Evolutionary conservation across 2,797 vertebrate genomes (phyloP).

Genomic region (Gymnopithys bicolor): DNA sequence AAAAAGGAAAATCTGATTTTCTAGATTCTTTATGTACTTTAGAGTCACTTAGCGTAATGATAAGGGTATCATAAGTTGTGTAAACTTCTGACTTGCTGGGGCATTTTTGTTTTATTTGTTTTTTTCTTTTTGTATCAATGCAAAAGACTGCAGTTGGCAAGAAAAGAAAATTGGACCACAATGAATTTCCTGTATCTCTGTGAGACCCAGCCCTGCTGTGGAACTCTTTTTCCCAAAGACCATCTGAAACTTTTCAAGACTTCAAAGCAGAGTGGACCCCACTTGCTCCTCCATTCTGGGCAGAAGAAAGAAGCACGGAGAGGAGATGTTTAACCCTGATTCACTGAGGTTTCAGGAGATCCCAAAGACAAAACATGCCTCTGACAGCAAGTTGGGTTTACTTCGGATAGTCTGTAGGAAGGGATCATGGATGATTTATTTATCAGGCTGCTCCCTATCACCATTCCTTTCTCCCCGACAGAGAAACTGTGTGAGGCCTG

Average conservation of each 20-base stretch:
- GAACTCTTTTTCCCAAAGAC: not conserved
- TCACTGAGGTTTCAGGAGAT: not conserved
- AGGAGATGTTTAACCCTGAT: accelerated
- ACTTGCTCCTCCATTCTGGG: not conserved
- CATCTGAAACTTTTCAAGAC: not conserved
- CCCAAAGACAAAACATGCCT: accelerated
- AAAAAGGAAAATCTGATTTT: not conserved
- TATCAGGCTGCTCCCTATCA: not conserved
- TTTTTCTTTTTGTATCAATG: not conserved
- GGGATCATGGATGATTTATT: not conserved
- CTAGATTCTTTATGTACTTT: not conserved
- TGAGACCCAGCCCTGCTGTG: not conserved
- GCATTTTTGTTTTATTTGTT: not conserved
- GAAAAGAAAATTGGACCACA: not conserved
- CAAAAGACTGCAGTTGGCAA: not conserved
- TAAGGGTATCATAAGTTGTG: not conserved
- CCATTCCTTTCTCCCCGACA: not conserved
- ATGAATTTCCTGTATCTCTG: not conserved
- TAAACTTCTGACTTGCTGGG: not conserved
- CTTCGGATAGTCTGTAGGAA: not conserved
- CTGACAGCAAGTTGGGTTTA: not conserved
- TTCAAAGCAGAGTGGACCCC: not conserved
- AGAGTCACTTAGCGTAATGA: not conserved
- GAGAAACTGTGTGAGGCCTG: not conserved
- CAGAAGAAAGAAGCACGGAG: not conserved